These are phyloP conservation scores for Limnodromus scolopaceus DNA, from an alignment of 2,797 vertebrate species.

Conservation along the genomic window DNA sequence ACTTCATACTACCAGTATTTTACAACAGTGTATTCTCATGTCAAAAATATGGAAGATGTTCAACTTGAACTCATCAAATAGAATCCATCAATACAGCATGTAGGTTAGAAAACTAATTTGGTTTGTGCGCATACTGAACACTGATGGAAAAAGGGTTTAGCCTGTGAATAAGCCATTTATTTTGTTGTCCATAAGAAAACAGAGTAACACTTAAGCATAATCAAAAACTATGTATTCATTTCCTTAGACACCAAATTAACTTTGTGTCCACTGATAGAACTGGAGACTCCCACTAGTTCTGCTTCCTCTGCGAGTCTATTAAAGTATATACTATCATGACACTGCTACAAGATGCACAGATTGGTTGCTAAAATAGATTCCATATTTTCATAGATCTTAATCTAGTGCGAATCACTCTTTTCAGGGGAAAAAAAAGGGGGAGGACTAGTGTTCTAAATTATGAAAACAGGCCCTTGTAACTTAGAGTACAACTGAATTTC, in stretches of 20 bases:
- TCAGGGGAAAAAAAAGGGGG: background rate
- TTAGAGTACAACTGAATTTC: background rate
- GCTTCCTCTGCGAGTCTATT: background rate
- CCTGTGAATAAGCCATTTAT: background rate
- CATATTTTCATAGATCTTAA: background rate
- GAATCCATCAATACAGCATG: background rate
- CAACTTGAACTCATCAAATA: constrained; percentile 29
- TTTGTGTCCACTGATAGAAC: background rate
- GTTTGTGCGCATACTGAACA: background rate
- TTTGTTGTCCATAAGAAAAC: background rate
- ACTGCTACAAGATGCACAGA: background rate
- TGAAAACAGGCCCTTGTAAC: background rate
- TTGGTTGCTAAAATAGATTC: background rate
- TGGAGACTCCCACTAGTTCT: background rate
- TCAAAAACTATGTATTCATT: background rate
- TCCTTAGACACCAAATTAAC: background rate
- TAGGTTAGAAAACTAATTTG: background rate
- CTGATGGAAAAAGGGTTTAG: background rate
- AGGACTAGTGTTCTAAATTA: background rate
- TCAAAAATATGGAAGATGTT: constrained; percentile 7
- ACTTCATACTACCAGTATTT: constrained; percentile 14
- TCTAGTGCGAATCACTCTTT: background rate
- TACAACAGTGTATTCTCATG: background rate
- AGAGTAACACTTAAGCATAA: background rate
- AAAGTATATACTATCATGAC: background rate